Evolutionary conservation across 2,888 invertebrate species (phyloP).

Genomic region (Emmelina monodactyla): DNA sequence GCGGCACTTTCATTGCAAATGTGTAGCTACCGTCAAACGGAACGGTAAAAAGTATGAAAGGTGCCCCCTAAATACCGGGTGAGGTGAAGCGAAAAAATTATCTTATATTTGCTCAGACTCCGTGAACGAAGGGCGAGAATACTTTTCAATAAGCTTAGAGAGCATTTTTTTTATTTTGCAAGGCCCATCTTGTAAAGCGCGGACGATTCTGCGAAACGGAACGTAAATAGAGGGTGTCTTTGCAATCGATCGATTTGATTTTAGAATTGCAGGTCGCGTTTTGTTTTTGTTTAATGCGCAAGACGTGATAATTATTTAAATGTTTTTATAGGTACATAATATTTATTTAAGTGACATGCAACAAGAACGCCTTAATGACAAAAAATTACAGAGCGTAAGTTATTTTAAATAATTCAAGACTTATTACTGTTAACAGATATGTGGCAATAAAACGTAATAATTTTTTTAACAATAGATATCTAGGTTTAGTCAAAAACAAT

Average conservation of each 20-base stretch:
- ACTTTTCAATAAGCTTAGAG: constrained; percentile 67
- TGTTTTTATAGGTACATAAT: no score
- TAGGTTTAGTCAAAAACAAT: no score
- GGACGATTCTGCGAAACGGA: constrained; percentile 37
- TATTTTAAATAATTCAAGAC: no score
- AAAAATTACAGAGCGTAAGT: no score
- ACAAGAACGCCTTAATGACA: no score
- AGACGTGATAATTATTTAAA: no score
- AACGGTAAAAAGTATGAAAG: constrained; percentile 57
- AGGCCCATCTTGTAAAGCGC: constrained; percentile 47
- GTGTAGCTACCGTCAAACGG: constrained; percentile 44
- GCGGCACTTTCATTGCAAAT: constrained; percentile 20
- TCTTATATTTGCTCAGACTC: constrained; percentile 66
- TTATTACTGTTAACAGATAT: no score
- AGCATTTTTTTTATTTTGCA: constrained; percentile 54
- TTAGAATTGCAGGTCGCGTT: constrained; percentile 26
- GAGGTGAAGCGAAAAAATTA: constrained; percentile 64
- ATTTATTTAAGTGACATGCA: no score
- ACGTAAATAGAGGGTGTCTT: constrained; percentile 49
- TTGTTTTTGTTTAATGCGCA: no score
- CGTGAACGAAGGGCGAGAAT: constrained; percentile 64
- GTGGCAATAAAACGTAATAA: no score
- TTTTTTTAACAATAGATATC: no score
- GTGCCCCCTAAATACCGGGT: constrained; percentile 64
- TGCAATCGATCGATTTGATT: constrained; percentile 40